Evolutionary conservation across 2,797 vertebrate species (phyloP), one percentile per base, ranked within the genome.

Genomic region (Gadopsis marmoratus): DNA sequence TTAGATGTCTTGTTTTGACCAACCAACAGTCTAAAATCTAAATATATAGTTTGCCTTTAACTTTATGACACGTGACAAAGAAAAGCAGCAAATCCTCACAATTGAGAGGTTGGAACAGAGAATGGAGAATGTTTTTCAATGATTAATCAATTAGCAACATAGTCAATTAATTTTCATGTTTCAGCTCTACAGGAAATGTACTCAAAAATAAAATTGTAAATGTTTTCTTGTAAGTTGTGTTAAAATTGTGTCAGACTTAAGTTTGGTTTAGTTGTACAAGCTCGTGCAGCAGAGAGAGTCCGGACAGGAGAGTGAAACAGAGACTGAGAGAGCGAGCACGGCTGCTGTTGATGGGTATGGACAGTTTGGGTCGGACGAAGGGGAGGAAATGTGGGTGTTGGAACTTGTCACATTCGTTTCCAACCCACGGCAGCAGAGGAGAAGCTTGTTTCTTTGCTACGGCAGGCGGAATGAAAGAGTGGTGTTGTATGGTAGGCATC

Each of bases 321-420:
- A 67, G 64, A 65, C 61, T 39, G 81, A 70, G 71, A 43, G 68
- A 75, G 26, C 26, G 72, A 77, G 69, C 45, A n/a, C 63, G n/a
- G 53, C 63, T 61, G 78, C 41, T 60, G 79, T 61, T 79, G 71
- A 75, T 59, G 43, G 71, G 39, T 45, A 45, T 21, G 70, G 73
- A 79, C n/a, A 26, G 71, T 81, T 88, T 87, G 83, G 75, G 80
- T 83, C 56, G 23, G 79, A 71, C 8, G 33, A 19, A 21, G 19
- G 9, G 41, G 72, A 74, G 83, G 85, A 79, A 78, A 62, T 78
- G 48, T 80, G 82, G 86, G 75, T 83, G 77, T 81, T 89, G 88
- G 88, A 89, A 82, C 87, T 77, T 83, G 79, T 91, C 88, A 83
- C 82, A 31, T 84, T 76, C 59, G 61, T 81, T 91, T 89, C 86